Conservation (phyloP, 2,888 invertebrate genomes). For the Pocota personata region DNA sequence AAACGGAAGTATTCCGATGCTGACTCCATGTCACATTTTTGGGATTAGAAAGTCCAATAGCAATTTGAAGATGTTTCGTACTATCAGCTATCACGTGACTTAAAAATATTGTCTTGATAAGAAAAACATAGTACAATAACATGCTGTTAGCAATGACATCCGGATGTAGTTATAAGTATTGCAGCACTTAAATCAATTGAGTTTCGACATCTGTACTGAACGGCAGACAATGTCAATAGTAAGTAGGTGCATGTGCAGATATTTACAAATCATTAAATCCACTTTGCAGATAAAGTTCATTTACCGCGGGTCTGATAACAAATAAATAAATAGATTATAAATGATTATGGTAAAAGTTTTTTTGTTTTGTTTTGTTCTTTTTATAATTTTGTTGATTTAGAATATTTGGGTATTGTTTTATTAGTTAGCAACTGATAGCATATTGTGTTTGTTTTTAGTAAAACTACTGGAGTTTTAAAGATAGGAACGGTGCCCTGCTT, state of each 20-base stretch:
- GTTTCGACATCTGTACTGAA: background rate
- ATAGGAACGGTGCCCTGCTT: too few relatives aligned
- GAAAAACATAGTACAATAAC: background rate
- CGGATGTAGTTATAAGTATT: too few relatives aligned
- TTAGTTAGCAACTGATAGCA: background rate
- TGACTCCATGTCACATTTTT: background rate
- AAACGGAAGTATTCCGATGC: background rate
- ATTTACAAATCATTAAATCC: background rate
- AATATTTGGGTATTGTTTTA: background rate
- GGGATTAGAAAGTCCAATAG: background rate
- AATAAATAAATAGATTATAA: background rate
- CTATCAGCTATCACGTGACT: background rate
- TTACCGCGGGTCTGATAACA: background rate
- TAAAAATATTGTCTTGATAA: background rate
- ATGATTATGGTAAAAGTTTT: background rate
- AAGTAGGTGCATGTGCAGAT: background rate
- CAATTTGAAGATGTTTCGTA: background rate
- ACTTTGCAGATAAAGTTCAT: conserved; percentile 1
- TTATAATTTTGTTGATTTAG: background rate
- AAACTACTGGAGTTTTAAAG: background rate
- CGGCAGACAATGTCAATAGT: background rate
- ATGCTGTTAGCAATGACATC: too few relatives aligned
- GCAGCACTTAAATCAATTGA: too few relatives aligned
- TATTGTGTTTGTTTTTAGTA: background rate
- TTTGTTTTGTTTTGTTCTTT: background rate